Conservation (phyloP, 2,797 vertebrate species). For the Sebastes reedi region DNA sequence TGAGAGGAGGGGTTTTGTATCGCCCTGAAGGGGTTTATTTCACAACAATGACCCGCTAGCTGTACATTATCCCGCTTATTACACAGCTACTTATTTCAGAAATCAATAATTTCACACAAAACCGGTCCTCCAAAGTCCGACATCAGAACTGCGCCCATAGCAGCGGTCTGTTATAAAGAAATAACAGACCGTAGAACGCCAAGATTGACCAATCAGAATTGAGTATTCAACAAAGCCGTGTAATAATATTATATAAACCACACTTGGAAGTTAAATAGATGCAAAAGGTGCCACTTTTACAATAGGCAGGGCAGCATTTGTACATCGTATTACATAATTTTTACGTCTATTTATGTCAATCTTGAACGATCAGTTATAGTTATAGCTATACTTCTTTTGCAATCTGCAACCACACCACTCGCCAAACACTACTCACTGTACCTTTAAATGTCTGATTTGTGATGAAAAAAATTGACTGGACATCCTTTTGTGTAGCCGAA, state of each 20-base stretch:
- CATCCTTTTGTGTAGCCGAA: not conserved
- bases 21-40: not conserved
- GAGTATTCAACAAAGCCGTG: too few species aligned
- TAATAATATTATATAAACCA: not conserved
- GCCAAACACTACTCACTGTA: accelerated
- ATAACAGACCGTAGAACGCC: too few species aligned
- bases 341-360: not conserved
- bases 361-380: not conserved
- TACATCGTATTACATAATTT: not conserved
- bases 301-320: not conserved
- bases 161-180: too few species aligned
- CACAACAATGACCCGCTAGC: too few species aligned
- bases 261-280: not conserved
- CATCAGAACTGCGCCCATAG: too few species aligned
- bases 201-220: too few species aligned
- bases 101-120: too few species aligned
- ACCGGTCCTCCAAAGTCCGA: too few species aligned
- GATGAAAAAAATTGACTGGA: not conserved
- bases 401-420: too few species aligned
- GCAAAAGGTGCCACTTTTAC: not conserved
- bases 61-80: not conserved
- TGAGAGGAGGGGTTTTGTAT: too few species aligned
- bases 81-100: too few species aligned
- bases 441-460: not conserved
- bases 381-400: not conserved